Conservation (phyloP, 2,888 invertebrate genomes). For the Adelognathus sp. region DNA sequence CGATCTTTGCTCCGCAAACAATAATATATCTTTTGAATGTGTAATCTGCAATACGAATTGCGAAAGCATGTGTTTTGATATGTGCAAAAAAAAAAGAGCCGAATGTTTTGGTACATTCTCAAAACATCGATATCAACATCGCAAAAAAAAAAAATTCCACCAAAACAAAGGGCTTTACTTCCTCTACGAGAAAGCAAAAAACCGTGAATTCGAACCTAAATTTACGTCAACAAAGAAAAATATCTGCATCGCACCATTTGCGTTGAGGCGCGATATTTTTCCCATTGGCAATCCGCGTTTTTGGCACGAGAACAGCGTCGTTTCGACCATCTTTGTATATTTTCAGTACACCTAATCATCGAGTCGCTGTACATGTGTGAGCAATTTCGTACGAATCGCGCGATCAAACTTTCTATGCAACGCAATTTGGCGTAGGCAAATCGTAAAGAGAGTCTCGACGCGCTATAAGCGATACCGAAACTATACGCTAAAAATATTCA, state of each 20-base stretch:
- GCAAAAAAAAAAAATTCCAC: too few relatives aligned
- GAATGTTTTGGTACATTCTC: too few relatives aligned
- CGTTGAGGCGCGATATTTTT: not conserved
- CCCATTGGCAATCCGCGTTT: not conserved
- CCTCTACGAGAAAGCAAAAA: not conserved
- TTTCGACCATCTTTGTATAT: not conserved
- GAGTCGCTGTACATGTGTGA: not conserved
- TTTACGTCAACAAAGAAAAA: not conserved
- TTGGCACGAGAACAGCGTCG: slow-evolving; percentile 14
- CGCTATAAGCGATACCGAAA: not conserved
- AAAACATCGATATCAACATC: too few relatives aligned
- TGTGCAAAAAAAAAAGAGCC: too few relatives aligned
- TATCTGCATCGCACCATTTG: not conserved
- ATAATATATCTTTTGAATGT: too few relatives aligned
- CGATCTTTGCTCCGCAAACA: too few relatives aligned
- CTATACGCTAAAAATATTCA: not conserved
- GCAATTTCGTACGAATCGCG: slow-evolving; percentile 14
- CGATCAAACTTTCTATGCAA: not conserved
- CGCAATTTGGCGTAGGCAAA: slow-evolving; percentile 25
- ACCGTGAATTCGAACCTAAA: not conserved
- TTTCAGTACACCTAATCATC: not conserved
- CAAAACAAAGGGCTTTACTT: too few relatives aligned
- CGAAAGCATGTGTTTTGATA: too few relatives aligned
- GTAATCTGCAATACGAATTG: too few relatives aligned
- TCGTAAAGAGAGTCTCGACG: not conserved